A percentile compares a stretch with the other conserved stretches of the same genome.
phyloP scores from a whole-genome alignment of 2,888 invertebrate genomes.

The Dryobotodes eremita region DNA sequence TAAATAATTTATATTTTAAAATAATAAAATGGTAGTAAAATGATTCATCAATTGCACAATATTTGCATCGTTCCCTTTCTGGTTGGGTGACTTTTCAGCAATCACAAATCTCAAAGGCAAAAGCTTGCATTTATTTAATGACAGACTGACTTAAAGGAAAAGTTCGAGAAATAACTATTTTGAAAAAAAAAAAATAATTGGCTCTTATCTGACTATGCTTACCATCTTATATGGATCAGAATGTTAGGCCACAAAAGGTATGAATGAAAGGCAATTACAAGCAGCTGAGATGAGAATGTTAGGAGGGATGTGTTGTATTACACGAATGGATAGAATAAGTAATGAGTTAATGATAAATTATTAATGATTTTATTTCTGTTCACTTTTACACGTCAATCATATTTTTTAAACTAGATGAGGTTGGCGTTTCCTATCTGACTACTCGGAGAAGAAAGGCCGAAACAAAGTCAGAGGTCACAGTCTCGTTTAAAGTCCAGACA shows the following conservation, averaged over 20 bases:
- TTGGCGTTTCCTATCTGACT: too few relatives aligned
- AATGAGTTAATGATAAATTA: too few relatives aligned
- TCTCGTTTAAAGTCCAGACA: too few relatives aligned
- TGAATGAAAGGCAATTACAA: background rate
- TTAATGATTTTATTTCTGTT: too few relatives aligned
- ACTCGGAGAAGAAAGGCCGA: too few relatives aligned
- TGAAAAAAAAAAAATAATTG: background rate
- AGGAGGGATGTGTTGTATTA: background rate
- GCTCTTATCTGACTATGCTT: background rate
- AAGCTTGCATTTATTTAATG: background rate
- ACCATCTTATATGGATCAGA: too few relatives aligned
- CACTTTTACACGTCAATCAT: too few relatives aligned
- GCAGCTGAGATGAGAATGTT: background rate
- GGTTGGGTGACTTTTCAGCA: background rate
- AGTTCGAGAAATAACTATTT: background rate
- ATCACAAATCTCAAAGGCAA: background rate
- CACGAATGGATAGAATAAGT: too few relatives aligned
- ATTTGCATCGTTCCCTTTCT: slow-evolving; percentile 4
- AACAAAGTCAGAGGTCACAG: too few relatives aligned
- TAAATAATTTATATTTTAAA: background rate
- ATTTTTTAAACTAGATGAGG: too few relatives aligned
- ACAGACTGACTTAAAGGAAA: background rate
- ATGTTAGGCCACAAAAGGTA: background rate
- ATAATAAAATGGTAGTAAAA: background rate
- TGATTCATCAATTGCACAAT: slow-evolving; percentile 57